A percentile compares a stretch with the other conserved stretches of the same genome.
phyloP scores from a whole-genome alignment of 2,888 invertebrate genomes.

The Timema cristinae region DNA sequence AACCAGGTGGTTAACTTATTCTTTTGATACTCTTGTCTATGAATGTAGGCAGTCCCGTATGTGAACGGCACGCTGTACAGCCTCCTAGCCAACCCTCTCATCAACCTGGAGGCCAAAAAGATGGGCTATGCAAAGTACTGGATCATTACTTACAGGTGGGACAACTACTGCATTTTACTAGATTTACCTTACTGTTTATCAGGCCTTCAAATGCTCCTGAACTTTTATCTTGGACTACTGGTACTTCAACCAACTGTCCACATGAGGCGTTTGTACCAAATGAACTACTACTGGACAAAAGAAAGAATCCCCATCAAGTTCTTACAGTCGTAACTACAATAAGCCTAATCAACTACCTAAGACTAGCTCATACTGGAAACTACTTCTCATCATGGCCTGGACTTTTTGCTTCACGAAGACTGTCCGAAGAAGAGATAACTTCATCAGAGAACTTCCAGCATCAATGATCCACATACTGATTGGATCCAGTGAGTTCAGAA shows the following conservation, averaged over 20 bases:
- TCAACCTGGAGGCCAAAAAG: constrained; percentile 48
- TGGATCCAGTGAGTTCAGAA: constrained; percentile 9
- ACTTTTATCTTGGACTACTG: no score
- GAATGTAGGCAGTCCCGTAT: constrained; percentile 48
- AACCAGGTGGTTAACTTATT: no score
- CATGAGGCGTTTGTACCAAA: not conserved
- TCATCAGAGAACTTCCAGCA: not conserved
- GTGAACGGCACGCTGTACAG: constrained; percentile 54
- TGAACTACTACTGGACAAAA: not conserved
- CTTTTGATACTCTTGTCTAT: no score
- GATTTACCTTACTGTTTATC: no score
- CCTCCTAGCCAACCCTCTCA: constrained; percentile 47
- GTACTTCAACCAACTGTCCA: no score
- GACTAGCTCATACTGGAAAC: constrained; percentile 8
- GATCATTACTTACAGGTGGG: constrained; percentile 31
- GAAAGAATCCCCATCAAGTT: no score
- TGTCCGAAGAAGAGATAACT: no score
- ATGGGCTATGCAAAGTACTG: constrained; percentile 46
- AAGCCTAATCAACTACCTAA: no score
- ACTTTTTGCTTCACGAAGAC: not conserved
- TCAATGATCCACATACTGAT: not conserved
- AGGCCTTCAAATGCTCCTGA: no score
- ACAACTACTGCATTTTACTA: not conserved
- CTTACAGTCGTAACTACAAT: no score
- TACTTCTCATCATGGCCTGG: constrained; percentile 6